Evolutionary conservation across 1,140 invertebrate species (phyloP), one percentile per base, ranked within the genome.

Genomic region (Zaprionus taronus): DNA sequence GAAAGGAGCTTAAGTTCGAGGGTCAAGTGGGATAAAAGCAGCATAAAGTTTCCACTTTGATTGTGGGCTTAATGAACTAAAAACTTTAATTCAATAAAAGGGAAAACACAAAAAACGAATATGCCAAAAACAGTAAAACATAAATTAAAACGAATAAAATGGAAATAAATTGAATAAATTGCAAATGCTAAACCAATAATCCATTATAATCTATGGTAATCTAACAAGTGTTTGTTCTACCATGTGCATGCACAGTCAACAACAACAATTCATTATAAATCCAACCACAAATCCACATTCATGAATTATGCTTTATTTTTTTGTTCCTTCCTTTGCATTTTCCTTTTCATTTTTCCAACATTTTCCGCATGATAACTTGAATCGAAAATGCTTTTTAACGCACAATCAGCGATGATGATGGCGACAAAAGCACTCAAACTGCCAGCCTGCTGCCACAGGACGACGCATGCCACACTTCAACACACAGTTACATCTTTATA

Each of bases 371-470:
- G 47, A 22, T 4, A 51, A 51, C 47, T 22, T 51, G 14, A 51
- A 51, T 51, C 47, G 47, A 51, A 51, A 24, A 11, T 47, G 41
- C 41, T 47, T 51, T 67, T 67, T 31, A 49, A 58, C n/a, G 41
- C 41, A 47, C 41, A 47, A 47, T 47, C 41, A 49, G 47, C 56
- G 66, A 26, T 11, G n/a, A 17, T 7, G n/a, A 65, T 47, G 6
- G 41, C n/a, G n/a, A 65, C 61, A 76, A 72, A 51, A 51, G 58
- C 60, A 41, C 34, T 26, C 31, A 53, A 60, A 38, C 47, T 51
- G 47, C 47, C 20, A 12, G 47, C 44, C 44, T 6, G 14, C 12
- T 47, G 44, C 47, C 47, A 51, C 22, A 51, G 0, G 20, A 11
- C 31, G 9, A 34, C 9, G 31, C 31, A 34, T 34, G 31, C 31